Conservation (phyloP, 2,888 invertebrate genomes). For the Ophonus ardosiacus region DNA sequence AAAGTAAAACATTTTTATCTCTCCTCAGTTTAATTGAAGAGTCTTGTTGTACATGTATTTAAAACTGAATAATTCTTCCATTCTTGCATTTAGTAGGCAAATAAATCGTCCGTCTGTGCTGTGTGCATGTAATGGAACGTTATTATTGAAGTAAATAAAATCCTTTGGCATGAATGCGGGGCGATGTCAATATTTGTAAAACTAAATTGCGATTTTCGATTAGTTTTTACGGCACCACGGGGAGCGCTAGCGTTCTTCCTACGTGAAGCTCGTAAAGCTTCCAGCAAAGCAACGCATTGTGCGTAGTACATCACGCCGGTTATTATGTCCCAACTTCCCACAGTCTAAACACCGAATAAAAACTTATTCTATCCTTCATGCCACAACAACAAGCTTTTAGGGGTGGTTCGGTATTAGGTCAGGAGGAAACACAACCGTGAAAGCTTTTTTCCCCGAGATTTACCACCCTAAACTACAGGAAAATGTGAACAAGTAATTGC, state of each 20-base stretch:
- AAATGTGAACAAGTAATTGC: no score
- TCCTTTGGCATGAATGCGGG: conserved; percentile 10
- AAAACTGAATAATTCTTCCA: not conserved
- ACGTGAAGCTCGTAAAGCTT: conserved; percentile 15
- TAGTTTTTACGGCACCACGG: conserved; percentile 56
- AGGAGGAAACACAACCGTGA: no score
- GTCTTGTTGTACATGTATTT: not conserved
- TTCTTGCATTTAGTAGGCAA: not conserved
- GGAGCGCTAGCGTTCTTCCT: conserved; percentile 26
- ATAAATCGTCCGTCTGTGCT: not conserved
- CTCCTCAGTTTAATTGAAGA: not conserved
- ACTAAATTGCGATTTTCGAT: conserved; percentile 60
- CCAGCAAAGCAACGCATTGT: conserved; percentile 20
- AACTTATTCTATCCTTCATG: not conserved
- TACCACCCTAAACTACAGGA: no score
- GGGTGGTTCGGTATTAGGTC: no score
- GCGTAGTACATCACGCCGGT: conserved; percentile 36
- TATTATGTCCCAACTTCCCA: conserved; percentile 33
- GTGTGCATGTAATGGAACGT: not conserved
- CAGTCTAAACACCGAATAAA: not conserved
- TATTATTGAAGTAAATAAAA: conserved; percentile 36
- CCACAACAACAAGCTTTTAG: not conserved
- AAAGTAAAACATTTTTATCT: not conserved
- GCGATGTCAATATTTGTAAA: conserved; percentile 45
- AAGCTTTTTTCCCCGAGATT: no score